Percentiles rank a stretch among this genome's conserved stretches.
Conservation (phyloP, 2,113 vertebrate species). For the Promerops cafer region DNA sequence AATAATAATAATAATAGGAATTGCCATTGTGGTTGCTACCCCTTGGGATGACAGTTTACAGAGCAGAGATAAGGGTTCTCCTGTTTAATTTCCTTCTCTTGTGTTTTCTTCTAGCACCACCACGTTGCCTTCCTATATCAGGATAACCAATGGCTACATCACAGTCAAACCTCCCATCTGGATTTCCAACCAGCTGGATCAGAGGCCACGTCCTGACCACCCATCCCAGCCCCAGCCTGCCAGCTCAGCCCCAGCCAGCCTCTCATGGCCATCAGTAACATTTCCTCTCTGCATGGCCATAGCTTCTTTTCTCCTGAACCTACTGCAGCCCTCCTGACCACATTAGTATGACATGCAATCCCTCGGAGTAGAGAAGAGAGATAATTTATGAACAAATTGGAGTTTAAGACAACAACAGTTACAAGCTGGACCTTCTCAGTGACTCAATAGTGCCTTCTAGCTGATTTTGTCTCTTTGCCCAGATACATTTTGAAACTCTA, state of each 20-base stretch:
- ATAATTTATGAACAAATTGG: conserved; percentile 40
- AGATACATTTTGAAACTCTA: conserved; percentile 71
- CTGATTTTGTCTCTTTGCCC: conserved; percentile 61
- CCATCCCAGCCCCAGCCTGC: conserved; percentile 6
- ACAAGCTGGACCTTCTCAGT: conserved; percentile 44
- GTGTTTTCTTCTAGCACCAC: conserved; percentile 77
- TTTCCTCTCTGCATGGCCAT: conserved; percentile 52
- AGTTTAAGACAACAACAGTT: conserved; percentile 36
- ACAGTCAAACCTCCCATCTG: conserved; percentile 79
- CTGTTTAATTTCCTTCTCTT: not conserved
- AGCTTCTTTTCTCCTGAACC: conserved; percentile 57
- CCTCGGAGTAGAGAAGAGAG: conserved; percentile 30
- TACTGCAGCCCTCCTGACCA: conserved; percentile 85
- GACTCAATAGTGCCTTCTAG: conserved; percentile 63
- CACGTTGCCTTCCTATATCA: conserved; percentile 75
- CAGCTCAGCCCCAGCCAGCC: conserved; percentile 19
- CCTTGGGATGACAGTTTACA: not conserved
- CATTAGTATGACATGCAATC: not conserved
- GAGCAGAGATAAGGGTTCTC: not conserved
- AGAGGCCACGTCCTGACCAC: not conserved
- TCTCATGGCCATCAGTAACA: conserved; percentile 20
- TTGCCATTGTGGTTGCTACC: not conserved
- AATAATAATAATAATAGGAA: not conserved
- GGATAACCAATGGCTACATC: conserved; percentile 82
- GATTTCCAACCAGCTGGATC: conserved; percentile 69